These are phyloP conservation scores for Brachionus calyciflorus DNA, from an alignment of 1,140 invertebrate genomes.

Conservation along the genomic window DNA sequence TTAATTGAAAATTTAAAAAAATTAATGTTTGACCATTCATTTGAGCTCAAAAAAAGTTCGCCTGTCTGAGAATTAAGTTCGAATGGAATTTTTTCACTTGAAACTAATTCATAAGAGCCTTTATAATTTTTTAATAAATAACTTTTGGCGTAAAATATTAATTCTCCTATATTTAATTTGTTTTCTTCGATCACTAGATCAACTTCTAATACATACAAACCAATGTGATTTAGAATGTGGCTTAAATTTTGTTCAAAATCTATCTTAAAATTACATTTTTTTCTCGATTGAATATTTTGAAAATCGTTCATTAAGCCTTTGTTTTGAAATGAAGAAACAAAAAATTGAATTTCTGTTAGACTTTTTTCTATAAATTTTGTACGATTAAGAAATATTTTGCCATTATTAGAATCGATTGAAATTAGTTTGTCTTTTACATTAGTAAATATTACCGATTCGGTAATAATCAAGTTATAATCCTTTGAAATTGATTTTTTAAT, in stretches of 20 bases:
- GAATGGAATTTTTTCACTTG: not conserved
- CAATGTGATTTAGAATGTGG: not conserved
- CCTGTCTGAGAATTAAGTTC: not conserved
- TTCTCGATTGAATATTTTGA: not conserved
- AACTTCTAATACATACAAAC: not conserved
- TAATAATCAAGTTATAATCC: not conserved
- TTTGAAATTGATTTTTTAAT: slow-evolving; percentile 10
- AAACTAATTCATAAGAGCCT: too few species aligned
- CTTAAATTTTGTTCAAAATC: not conserved
- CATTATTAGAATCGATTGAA: not conserved
- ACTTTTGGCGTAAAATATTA: not conserved
- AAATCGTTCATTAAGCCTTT: not conserved
- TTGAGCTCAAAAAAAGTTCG: not conserved
- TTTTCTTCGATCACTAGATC: not conserved
- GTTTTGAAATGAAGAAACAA: not conserved
- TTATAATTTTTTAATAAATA: too few species aligned
- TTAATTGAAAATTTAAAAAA: not conserved
- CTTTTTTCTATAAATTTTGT: not conserved
- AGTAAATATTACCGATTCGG: not conserved
- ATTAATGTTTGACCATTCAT: not conserved
- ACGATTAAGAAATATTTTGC: not conserved
- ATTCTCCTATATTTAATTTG: not conserved
- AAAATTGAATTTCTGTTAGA: not conserved
- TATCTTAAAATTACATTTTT: not conserved
- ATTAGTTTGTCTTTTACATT: not conserved